A percentile compares a stretch with the other conserved stretches of the same genome.
These are phyloP conservation scores for Montipora capitata DNA, from an alignment of 92 coral and sea anemone species.

Conservation along the genomic window DNA sequence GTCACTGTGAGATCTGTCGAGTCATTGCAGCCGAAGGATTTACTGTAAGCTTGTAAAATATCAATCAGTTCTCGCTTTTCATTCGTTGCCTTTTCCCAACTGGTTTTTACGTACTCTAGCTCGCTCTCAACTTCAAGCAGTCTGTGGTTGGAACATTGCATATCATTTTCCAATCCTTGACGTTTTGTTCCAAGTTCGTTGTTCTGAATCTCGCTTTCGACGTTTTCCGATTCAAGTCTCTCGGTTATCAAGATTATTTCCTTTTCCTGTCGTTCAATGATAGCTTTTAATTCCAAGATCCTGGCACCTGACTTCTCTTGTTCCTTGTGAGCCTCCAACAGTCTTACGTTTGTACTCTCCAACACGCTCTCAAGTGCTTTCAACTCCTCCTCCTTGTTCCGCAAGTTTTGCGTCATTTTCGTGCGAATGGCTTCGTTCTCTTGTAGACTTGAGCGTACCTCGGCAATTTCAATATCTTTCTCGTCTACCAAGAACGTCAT, in stretches of 20 bases:
- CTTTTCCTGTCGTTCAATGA: conserved; percentile 60
- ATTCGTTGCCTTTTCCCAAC: conserved; percentile 7
- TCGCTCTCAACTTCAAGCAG: conserved; percentile 34
- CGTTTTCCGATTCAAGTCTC: conserved; percentile 4
- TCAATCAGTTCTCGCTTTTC: conserved; percentile 16
- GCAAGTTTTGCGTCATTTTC: conserved; percentile 22
- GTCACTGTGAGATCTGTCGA: not conserved
- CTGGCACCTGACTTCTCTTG: conserved; percentile 15
- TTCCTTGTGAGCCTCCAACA: not conserved
- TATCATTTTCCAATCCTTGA: conserved; percentile 7
- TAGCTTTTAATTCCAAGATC: conserved; percentile 39
- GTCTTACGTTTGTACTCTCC: not conserved
- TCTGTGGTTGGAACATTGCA: conserved; percentile 19
- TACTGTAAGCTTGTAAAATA: not conserved
- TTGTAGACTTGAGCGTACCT: conserved; percentile 56
- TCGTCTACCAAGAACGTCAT: conserved; percentile 90
- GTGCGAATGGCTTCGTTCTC: conserved; percentile 29
- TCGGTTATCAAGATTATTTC: conserved; percentile 57
- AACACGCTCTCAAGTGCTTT: conserved; percentile 48
- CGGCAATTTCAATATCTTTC: conserved; percentile 86
- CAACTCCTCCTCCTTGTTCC: conserved; percentile 24
- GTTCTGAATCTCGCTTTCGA: not conserved
- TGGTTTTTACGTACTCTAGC: conserved; percentile 21
- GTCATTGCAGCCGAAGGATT: not conserved
- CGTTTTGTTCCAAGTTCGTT: conserved; percentile 2